These are phyloP conservation scores for Drosophila nannoptera DNA, from an alignment of 1,140 invertebrate genomes.

Conservation along the genomic window DNA sequence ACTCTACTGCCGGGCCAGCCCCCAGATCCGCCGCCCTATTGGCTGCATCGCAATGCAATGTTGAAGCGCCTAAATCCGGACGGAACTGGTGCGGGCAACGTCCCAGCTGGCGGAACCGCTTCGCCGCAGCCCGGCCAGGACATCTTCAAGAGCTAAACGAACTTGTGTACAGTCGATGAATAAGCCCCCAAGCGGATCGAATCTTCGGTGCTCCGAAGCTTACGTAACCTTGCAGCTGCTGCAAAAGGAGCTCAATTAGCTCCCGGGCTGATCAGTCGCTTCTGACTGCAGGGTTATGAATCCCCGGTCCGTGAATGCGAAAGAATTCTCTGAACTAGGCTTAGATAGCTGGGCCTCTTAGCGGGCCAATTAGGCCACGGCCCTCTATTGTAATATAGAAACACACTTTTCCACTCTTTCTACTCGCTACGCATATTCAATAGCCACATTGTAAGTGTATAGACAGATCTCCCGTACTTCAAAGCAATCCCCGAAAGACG, in stretches of 20 bases:
- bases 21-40: constrained; percentile 77
- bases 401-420: constrained; percentile 71
- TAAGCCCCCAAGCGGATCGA: constrained; percentile 13
- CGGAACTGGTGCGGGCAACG: constrained; percentile 10
- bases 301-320: constrained; percentile 27
- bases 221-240: constrained; percentile 29
- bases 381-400: constrained; percentile 69
- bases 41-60: constrained; percentile 78
- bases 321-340: constrained; percentile 53
- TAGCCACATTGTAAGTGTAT: constrained; percentile 62
- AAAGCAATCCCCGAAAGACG: constrained; percentile 5
- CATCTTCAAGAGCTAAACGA: constrained; percentile 78
- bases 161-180: constrained; percentile 57
- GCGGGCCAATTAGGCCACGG: constrained; percentile 22
- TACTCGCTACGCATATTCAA: constrained; percentile 67
- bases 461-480: constrained; percentile 35
- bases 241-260: no score
- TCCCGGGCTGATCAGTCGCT: no score
- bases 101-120: constrained; percentile 22
- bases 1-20: constrained; percentile 80
- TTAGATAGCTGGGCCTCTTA: constrained; percentile 53
- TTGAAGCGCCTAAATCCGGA: constrained; percentile 72
- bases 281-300: constrained; percentile 23
- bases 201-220: constrained; percentile 49
- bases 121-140: constrained; percentile 68